A percentile compares a stretch with the other conserved stretches of the same genome.
These are phyloP conservation scores for Anoura caudifer DNA, from an alignment of 2,113 vertebrate genomes.

Conservation along the genomic window DNA sequence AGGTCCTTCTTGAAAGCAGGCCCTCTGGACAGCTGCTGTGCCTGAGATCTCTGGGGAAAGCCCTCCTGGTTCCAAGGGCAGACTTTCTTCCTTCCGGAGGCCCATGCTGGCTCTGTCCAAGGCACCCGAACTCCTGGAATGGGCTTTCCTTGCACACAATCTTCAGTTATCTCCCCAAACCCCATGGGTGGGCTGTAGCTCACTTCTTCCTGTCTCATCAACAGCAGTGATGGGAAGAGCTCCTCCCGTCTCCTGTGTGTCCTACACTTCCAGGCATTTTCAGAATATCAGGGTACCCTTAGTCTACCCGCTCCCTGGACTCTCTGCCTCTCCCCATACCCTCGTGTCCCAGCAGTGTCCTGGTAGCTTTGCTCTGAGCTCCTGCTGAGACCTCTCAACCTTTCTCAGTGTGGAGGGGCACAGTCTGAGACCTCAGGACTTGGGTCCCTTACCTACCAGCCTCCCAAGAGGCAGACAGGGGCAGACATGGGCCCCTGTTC, in stretches of 20 bases:
- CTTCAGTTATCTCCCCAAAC: neutral
- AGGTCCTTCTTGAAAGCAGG: neutral
- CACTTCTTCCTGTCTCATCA: neutral
- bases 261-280: neutral
- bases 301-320: neutral
- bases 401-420: neutral
- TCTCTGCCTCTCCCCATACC: neutral
- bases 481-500: neutral
- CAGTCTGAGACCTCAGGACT: neutral
- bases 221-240: neutral
- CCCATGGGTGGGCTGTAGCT: neutral
- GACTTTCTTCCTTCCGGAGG: neutral
- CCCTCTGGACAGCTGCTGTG: neutral
- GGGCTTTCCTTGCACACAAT: neutral
- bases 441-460: neutral
- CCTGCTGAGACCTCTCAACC: neutral
- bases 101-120: neutral
- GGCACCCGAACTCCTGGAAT: too few relatives aligned
- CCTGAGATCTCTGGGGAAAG: neutral
- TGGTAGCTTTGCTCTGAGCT: neutral
- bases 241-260: neutral
- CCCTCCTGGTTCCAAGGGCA: neutral
- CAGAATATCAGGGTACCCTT: neutral
- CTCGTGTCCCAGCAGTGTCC: neutral
- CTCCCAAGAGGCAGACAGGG: rapidly evolving